A percentile compares a stretch with the other conserved stretches of the same genome.
Conservation (phyloP, 2,113 vertebrate genomes). For the Typhlomys cinereus region DNA sequence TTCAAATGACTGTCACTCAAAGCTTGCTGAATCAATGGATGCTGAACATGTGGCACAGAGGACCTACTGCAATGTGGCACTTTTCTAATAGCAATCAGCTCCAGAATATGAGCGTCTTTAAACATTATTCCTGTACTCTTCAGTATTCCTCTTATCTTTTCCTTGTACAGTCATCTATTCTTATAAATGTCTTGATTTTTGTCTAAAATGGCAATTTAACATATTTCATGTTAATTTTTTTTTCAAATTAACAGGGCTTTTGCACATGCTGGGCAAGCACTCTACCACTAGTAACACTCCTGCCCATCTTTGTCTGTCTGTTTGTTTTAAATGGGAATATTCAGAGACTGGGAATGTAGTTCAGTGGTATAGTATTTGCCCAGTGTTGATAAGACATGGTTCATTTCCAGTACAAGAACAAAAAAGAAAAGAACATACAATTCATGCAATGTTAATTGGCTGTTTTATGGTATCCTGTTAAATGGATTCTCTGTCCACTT, state of each 20-base stretch:
- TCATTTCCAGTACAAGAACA: not conserved
- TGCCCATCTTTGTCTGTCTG: not conserved
- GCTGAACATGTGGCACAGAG: not conserved
- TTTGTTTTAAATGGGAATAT: not conserved
- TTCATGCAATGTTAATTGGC: not conserved
- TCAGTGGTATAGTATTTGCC: not conserved
- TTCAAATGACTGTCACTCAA: not conserved
- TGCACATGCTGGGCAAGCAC: not conserved
- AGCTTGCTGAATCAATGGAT: not conserved
- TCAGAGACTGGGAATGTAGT: not conserved
- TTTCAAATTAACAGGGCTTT: not conserved
- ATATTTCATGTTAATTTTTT: slow-evolving; percentile 1
- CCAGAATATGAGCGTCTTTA: slow-evolving; percentile 17
- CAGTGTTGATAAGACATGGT: not conserved
- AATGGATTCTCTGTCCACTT: not conserved
- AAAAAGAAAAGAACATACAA: not conserved
- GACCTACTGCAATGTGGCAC: not conserved
- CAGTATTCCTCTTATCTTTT: not conserved
- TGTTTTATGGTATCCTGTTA: not conserved
- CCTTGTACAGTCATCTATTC: not conserved
- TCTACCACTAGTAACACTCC: not conserved
- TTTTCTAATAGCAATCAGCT: not conserved
- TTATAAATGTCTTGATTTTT: not conserved
- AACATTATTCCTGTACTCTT: not conserved
- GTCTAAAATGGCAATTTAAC: slow-evolving; percentile 16